A percentile compares a stretch with the other conserved stretches of the same genome.
Evolutionary conservation across 2,113 vertebrate genomes (phyloP).

Genomic region (Callospermophilus lateralis): DNA sequence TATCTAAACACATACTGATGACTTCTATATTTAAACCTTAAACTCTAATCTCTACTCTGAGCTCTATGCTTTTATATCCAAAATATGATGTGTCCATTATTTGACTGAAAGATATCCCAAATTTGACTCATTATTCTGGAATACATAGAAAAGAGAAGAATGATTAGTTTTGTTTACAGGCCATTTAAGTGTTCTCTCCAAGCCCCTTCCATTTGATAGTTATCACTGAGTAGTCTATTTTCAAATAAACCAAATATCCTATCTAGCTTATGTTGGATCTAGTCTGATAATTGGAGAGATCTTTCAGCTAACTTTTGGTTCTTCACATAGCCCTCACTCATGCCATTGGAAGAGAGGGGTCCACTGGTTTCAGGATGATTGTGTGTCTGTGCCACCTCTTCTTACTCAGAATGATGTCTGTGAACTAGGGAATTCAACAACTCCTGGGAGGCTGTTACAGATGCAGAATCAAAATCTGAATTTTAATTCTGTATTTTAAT

Average conservation of each 20-base stretch:
- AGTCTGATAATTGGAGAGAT: background rate
- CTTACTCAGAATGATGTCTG: background rate
- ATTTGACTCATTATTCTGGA: background rate
- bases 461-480: background rate
- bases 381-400: background rate
- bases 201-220: background rate
- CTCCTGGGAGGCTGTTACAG: background rate
- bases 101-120: background rate
- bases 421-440: fast-evolving
- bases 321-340: background rate
- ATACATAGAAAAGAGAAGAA: background rate
- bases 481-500: background rate
- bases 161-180: background rate
- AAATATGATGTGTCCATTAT: background rate
- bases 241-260: background rate
- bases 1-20: background rate
- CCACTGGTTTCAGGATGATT: background rate
- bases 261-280: background rate
- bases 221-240: background rate
- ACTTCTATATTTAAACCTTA: background rate
- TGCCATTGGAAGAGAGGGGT: background rate
- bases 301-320: background rate
- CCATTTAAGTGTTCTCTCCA: background rate
- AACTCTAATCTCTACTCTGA: background rate
- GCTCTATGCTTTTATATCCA: background rate